A percentile compares a stretch with the other conserved stretches of the same genome.
Conservation (phyloP, 2,797 vertebrate genomes). For the Hippopotamyrus pictus region DNA sequence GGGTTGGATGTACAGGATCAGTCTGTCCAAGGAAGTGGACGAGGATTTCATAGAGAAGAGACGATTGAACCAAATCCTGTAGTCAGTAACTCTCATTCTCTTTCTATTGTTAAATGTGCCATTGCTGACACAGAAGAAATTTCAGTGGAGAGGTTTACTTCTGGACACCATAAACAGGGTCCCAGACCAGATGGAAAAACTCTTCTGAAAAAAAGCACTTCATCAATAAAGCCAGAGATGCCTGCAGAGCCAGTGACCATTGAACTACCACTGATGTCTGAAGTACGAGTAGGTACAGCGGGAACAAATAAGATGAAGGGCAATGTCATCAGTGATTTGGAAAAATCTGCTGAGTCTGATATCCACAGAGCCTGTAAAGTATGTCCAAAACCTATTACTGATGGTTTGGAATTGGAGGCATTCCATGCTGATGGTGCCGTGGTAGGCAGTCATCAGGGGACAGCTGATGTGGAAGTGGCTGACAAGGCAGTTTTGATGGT, state of each 20-base stretch:
- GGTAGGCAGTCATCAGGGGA: background rate
- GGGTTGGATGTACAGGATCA: slow-evolving; percentile 1
- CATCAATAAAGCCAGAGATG: background rate
- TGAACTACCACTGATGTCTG: background rate
- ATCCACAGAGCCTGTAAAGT: background rate
- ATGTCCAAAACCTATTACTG: background rate
- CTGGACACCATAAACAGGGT: background rate
- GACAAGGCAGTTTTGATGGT: background rate
- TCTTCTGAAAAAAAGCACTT: background rate
- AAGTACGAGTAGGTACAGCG: background rate
- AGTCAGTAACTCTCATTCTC: background rate
- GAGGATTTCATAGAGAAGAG: slow-evolving; percentile 12
- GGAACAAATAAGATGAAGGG: background rate
- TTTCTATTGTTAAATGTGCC: background rate
- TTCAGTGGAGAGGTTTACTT: background rate
- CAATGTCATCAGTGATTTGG: background rate
- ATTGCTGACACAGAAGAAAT: background rate
- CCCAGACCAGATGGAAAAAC: background rate
- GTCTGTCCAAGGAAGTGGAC: slow-evolving; percentile 11
- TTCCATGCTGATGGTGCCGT: background rate
- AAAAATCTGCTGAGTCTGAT: background rate
- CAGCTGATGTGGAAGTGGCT: background rate
- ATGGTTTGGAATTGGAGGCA: background rate
- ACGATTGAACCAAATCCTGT: background rate
- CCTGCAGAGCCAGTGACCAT: background rate